Evolutionary conservation across 2,113 vertebrate genomes (phyloP).

Genomic region (Crocuta crocuta): DNA sequence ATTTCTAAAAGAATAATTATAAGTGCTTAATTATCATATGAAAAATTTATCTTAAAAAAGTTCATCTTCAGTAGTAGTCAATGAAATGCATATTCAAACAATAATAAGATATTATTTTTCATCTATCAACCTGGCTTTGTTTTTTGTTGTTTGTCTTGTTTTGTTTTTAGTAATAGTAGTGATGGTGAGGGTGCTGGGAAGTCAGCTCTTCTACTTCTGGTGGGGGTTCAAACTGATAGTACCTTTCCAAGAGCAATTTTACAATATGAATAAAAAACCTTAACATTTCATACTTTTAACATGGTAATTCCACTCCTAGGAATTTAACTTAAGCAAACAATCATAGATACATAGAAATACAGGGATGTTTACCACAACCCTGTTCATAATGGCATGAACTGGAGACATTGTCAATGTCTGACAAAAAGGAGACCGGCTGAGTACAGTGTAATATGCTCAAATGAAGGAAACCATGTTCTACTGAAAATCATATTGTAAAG

Average conservation of each 20-base stretch:
- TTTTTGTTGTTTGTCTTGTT: not conserved
- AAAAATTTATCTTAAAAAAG: not conserved
- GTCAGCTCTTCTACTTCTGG: not conserved
- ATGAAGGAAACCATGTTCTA: not conserved
- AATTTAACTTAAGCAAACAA: not conserved
- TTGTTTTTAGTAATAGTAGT: not conserved
- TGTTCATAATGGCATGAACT: not conserved
- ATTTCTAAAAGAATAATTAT: conserved; percentile 29
- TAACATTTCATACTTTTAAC: not conserved
- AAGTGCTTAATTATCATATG: not conserved
- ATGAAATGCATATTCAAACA: not conserved
- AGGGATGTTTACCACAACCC: not conserved
- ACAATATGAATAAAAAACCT: conserved; percentile 22
- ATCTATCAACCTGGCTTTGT: not conserved
- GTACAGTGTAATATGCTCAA: not conserved
- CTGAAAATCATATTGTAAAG: not conserved
- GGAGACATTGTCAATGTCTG: not conserved
- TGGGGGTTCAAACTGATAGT: not conserved
- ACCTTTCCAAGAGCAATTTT: conserved; percentile 9
- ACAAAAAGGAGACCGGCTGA: not conserved
- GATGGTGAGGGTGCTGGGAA: not conserved
- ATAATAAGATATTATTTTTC: not conserved
- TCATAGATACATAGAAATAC: not conserved
- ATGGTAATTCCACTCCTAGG: not conserved
- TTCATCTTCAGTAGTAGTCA: not conserved